A percentile compares a stretch with the other conserved stretches of the same genome.
phyloP scores from a whole-genome alignment of 1,140 invertebrate species.

The Cydia splendana region DNA sequence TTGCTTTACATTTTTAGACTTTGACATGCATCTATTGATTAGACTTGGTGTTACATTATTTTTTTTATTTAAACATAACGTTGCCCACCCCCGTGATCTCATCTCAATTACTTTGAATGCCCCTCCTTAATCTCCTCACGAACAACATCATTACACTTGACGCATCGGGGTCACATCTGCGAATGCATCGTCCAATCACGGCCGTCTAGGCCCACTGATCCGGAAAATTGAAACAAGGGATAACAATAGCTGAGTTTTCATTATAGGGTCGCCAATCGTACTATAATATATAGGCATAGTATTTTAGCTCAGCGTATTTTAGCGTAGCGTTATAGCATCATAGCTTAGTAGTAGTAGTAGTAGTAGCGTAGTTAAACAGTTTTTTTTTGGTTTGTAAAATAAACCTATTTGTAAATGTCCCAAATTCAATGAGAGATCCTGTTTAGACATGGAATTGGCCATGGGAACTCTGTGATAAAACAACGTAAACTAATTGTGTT shows the following conservation, averaged over 20 bases:
- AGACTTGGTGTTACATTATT: background rate
- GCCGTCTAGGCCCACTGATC: conserved; percentile 59
- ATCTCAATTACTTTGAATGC: background rate
- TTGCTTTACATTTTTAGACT: background rate
- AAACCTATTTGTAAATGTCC: too few species aligned
- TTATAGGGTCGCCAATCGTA: background rate
- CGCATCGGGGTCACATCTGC: conserved; percentile 30
- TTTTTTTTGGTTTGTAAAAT: too few species aligned
- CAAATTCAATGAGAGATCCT: too few species aligned
- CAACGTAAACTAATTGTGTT: too few species aligned
- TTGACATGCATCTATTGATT: background rate
- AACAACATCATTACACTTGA: conserved; percentile 27
- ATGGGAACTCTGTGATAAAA: too few species aligned
- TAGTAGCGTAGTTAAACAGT: too few species aligned
- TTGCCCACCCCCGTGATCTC: background rate
- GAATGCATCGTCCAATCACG: conserved; percentile 53
- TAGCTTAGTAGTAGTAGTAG: too few species aligned
- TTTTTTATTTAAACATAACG: background rate
- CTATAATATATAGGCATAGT: background rate
- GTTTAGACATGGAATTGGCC: too few species aligned
- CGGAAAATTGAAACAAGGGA: conserved; percentile 76
- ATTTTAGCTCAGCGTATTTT: too few species aligned
- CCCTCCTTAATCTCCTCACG: conserved; percentile 13
- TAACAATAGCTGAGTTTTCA: conserved; percentile 9
- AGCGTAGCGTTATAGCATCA: too few species aligned